phyloP scores from a whole-genome alignment of 1,140 invertebrate genomes.

The Camponotus pennsylvanicus region DNA sequence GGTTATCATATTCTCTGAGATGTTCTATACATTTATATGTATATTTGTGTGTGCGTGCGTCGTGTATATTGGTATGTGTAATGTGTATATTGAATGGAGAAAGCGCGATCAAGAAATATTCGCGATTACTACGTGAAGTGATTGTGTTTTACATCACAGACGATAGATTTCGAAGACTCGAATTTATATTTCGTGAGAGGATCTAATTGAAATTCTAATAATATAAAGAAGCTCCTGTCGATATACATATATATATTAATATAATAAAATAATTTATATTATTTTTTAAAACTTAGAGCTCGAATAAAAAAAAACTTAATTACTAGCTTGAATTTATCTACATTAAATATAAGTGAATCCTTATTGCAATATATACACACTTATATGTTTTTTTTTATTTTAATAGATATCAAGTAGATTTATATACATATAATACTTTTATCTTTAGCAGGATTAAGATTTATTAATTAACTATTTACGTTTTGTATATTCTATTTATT shows the following conservation, averaged over 20 bases:
- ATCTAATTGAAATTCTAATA: constrained; percentile 7
- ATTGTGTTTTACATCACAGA: constrained; percentile 48
- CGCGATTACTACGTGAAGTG: background rate
- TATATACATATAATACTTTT: constrained; percentile 35
- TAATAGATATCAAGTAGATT: background rate
- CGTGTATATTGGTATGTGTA: background rate
- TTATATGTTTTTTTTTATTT: constrained; percentile 16
- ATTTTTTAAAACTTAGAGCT: constrained; percentile 24
- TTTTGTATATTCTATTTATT: constrained; percentile 31
- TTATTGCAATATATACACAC: constrained; percentile 12
- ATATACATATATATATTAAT: background rate
- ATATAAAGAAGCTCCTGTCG: background rate
- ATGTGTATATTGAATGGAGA: constrained; percentile 12
- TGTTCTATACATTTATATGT: constrained; percentile 56
- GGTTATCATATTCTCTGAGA: constrained; percentile 53
- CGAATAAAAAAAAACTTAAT: constrained; percentile 1
- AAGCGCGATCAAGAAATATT: constrained; percentile 39
- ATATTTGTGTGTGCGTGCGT: constrained; percentile 11
- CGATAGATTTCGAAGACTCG: constrained; percentile 43
- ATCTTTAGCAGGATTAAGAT: constrained; percentile 38
- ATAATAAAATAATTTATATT: background rate
- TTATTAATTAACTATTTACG: constrained; percentile 34
- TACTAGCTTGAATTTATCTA: background rate
- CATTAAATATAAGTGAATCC: constrained; percentile 7
- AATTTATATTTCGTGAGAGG: constrained; percentile 24